These are phyloP conservation scores for Apotomis capreana DNA, from an alignment of 2,888 invertebrate genomes.

Conservation along the genomic window DNA sequence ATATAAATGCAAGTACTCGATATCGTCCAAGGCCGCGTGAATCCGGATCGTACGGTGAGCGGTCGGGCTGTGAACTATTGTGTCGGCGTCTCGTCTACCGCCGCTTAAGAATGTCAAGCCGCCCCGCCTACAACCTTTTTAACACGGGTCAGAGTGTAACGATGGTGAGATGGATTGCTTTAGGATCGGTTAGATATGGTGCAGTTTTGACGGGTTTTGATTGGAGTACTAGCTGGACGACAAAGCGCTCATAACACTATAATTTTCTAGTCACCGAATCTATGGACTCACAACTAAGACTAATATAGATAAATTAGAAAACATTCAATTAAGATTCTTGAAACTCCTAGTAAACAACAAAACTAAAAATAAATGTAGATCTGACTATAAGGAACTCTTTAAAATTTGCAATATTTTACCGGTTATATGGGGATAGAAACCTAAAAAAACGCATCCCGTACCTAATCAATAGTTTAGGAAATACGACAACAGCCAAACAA, in stretches of 20 bases:
- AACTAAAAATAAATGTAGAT: no score
- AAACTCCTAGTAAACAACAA: no score
- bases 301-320: no score
- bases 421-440: no score
- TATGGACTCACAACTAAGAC: no score
- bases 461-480: no score
- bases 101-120: constrained; percentile 75
- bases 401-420: no score
- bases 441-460: no score
- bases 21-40: constrained; percentile 73
- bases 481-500: no score
- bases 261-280: no score
- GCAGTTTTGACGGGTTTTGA: neutral
- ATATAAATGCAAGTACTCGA: constrained; percentile 46
- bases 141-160: constrained; percentile 57
- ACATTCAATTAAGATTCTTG: no score
- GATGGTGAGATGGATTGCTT: constrained; percentile 43
- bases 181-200: constrained; percentile 26
- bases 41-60: constrained; percentile 74
- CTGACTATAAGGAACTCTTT: no score
- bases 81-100: constrained; percentile 48
- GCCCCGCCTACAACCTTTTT: constrained; percentile 59
- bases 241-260: neutral
- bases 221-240: neutral
- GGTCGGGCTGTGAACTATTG: constrained; percentile 80